Evolutionary conservation across 2,113 vertebrate species (phyloP), one percentile per base, ranked within the genome.

Genomic region (Menura novaehollandiae): DNA sequence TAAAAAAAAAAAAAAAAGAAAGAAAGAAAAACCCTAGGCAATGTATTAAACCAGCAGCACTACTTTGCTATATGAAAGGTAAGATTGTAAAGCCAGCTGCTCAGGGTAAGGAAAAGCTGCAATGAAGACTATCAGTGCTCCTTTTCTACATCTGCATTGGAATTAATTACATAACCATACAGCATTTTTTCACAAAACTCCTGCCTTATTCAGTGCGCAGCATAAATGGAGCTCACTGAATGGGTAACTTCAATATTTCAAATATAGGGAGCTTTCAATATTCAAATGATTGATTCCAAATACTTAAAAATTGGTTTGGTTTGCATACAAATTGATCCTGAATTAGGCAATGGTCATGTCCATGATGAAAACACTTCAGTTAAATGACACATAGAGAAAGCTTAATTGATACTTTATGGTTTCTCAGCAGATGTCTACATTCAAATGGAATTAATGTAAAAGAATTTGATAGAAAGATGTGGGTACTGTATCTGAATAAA

Each of bases 301-400:
- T 92, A 91, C 76, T 89, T 96, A 94, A 82, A 95, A 92, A 72
- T 91, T 72, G 60, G 41, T 95, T 95, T 94, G 44, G 86, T 96
- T 96, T 96, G 91, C 91, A 89, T 97, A 93, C 94, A 94, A 82
- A 96, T 94, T 88, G 88, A 83, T 96, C 58, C 82, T 91, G 88
- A 96, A 94, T 97, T 88, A 94, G 66, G 78, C 92, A 93, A 73
- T 93, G 90, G 96, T 91, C 69, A 60, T 91, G 87, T 89, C 94
- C 52, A 68, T 89, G 66, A 85, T 94, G 84, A 92, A 95, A 95
- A 95, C 94, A 95, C 76, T 96, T 86, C 84, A 94, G 77, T 85
- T 94, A 75, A 92, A 95, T 95, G 89, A 89, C 91, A 95, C 39
- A 91, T 32, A 94, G 69, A 82, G 77, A 92, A 96, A 95, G 89